A percentile compares a stretch with the other conserved stretches of the same genome.
Conservation (phyloP, 2,888 invertebrate genomes). For the Leptodirus hochenwartii region DNA sequence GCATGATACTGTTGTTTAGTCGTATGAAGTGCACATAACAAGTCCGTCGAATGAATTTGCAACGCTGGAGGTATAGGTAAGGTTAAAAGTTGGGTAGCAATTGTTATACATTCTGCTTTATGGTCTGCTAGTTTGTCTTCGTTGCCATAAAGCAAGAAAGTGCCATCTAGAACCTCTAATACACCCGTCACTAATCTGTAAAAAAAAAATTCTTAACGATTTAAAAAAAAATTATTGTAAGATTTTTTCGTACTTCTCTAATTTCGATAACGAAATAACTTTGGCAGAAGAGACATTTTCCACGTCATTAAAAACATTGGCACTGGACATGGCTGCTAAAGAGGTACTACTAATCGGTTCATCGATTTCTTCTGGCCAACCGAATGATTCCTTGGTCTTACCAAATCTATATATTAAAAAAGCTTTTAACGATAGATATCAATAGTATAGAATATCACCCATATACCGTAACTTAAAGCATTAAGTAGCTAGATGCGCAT, state of each 20-base stretch:
- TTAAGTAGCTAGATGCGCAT: no score
- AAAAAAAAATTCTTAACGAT: conserved; percentile 7
- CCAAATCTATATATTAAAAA: conserved; percentile 45
- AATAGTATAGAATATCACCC: no score
- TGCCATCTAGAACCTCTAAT: conserved; percentile 57
- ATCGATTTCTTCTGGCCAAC: conserved; percentile 92
- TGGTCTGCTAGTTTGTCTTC: conserved; percentile 31
- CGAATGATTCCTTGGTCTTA: conserved; percentile 87
- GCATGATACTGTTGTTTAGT: conserved; percentile 60
- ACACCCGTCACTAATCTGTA: conserved; percentile 43
- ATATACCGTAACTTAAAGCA: no score
- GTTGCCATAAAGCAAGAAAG: conserved; percentile 36
- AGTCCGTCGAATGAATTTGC: conserved; percentile 61
- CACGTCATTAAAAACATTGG: conserved; percentile 7
- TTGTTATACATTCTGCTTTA: conserved; percentile 39
- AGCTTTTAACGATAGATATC: not conserved
- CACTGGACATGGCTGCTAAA: conserved; percentile 18
- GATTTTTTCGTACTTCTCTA: conserved; percentile 5
- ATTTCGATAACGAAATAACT: conserved; percentile 9
- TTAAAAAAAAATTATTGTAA: conserved; percentile 1
- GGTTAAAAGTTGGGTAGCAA: conserved; percentile 45
- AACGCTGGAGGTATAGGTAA: conserved; percentile 53
- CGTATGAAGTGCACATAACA: conserved; percentile 63
- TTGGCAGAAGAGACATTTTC: conserved; percentile 5
- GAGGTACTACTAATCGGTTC: conserved; percentile 32